Evolutionary conservation across 2,797 vertebrate genomes (phyloP).

Genomic region (Champsocephalus esox): DNA sequence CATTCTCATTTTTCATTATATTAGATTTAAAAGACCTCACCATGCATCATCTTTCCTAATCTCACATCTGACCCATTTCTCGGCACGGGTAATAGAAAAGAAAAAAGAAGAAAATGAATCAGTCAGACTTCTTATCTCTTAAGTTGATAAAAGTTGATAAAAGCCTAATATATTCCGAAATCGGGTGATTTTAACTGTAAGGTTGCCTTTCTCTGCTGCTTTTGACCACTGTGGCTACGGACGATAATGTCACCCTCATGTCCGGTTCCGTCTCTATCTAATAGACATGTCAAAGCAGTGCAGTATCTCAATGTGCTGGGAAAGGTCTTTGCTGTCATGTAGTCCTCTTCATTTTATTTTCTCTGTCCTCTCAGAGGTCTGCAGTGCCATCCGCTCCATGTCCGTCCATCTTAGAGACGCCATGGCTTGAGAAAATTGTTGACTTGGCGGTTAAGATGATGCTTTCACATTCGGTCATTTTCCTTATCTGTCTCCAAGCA

Average conservation of each 20-base stretch:
- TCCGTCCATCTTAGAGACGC: conserved; percentile 19
- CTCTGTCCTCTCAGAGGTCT: conserved; percentile 23
- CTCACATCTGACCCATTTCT: conserved; percentile 67
- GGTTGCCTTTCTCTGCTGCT: background rate
- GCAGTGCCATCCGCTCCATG: background rate
- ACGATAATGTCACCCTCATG: conserved; percentile 22
- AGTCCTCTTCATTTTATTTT: conserved; percentile 20
- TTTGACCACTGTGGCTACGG: conserved; percentile 4
- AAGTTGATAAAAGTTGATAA: conserved; percentile 40
- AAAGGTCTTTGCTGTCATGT: conserved; percentile 48
- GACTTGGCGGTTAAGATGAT: conserved; percentile 29
- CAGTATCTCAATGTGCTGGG: conserved; percentile 7
- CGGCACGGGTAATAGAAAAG: conserved; percentile 4
- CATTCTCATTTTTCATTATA: conserved; percentile 68
- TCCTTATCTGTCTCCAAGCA: conserved; percentile 61
- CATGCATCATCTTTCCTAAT: conserved; percentile 64
- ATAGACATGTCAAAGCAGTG: conserved; percentile 44
- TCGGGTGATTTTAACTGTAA: background rate
- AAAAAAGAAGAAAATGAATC: conserved; percentile 39
- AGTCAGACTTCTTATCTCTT: conserved; percentile 17
- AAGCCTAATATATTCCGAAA: conserved; percentile 1
- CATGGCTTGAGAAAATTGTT: background rate
- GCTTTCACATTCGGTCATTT: conserved; percentile 34
- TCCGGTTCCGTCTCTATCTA: conserved; percentile 31
- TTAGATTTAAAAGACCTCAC: conserved; percentile 56